Base-by-base conservation (phyloP, 2,888 invertebrate species). In the Noctua fimbriata region DNA sequence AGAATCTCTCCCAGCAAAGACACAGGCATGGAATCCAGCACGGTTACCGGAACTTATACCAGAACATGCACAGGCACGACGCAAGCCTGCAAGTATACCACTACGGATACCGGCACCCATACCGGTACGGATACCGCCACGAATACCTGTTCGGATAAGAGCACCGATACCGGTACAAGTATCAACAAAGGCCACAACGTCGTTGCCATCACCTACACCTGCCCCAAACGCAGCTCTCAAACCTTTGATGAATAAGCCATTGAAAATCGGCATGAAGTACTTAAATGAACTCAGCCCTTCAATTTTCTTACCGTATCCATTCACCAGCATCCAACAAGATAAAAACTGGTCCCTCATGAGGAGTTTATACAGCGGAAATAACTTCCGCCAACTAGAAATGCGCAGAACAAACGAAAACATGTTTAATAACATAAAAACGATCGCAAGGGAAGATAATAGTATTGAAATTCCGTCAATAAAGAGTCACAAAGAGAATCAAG, bases 301-400 rank as follows among this genome's bases (percentile, higher is more conserved):
- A 3, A 80, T 92, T 24, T 86, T 93, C 2, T 85, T 94, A 0
- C 94, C 95, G 3, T 95, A 94, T 73, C 95, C 95, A 28, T 95
- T 94, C 63, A 89, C 93, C 0, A 93, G 92, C 41, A 84, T 94
- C 2, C 91, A 92, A 36, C 90, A 92, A 60, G 81, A 84, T 32
- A 89, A 89, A 12, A 89, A 90, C 16, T 85, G 84, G 75, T 79
- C 87, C 0, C 73, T 74, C 1, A 81, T 81, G 24, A 73, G 79
- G 55, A 89, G 76, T 21, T 14, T 69, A 6, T 85, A 85, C 69
- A 81, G 84, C 9, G 79, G 18, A 89, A 49, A 87, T 3, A 88
- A 90, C 70, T 21, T 81, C 10, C 85, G 92, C 7, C 88, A 92
- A 69, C 83, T 89, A 5, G 91, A 90, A 52, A 85, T 77, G 36